These are phyloP conservation scores for Oikopleura vanhoeffeni DNA, from an alignment of 23 tunicate species.

Conservation along the genomic window DNA sequence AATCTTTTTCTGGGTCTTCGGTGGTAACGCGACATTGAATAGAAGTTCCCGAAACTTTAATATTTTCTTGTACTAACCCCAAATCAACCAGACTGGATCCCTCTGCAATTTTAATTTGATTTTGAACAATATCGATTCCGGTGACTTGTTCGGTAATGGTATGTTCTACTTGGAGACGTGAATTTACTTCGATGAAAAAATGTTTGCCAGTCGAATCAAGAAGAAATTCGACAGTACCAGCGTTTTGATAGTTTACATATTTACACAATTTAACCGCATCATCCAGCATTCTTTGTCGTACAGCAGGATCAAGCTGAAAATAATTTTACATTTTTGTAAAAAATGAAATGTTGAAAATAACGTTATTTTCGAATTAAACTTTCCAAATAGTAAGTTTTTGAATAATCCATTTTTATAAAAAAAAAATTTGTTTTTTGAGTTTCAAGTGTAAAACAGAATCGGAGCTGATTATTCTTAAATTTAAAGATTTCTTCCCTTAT, in stretches of 20 bases:
- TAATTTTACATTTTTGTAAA: no score
- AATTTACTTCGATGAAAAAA: conserved; percentile 93
- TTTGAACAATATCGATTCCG: conserved; percentile 85
- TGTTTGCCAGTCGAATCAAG: conserved; percentile 74
- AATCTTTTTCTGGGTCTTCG: conserved; percentile 92
- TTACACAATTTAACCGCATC: conserved; percentile 72
- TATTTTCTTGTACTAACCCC: conserved; percentile 38
- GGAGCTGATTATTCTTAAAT: no score
- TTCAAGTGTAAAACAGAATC: no score
- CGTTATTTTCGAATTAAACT: no score
- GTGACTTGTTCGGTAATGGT: conserved; percentile 90
- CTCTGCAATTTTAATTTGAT: conserved; percentile 69
- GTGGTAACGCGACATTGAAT: conserved; percentile 91
- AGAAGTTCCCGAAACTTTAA: conserved; percentile 61
- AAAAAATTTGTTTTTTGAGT: no score
- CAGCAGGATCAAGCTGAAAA: background rate
- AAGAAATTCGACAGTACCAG: conserved; percentile 94
- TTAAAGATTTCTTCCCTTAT: no score
- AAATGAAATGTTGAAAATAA: no score
- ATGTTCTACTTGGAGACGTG: conserved; percentile 91
- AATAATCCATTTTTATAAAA: no score
- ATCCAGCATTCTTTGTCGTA: conserved; percentile 1
- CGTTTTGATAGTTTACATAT: conserved; percentile 84
- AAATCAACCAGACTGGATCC: conserved; percentile 42
- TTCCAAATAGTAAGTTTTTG: no score